Base-by-base conservation (phyloP, 2,888 invertebrate species). In the Eupelmus urozonus region DNA sequence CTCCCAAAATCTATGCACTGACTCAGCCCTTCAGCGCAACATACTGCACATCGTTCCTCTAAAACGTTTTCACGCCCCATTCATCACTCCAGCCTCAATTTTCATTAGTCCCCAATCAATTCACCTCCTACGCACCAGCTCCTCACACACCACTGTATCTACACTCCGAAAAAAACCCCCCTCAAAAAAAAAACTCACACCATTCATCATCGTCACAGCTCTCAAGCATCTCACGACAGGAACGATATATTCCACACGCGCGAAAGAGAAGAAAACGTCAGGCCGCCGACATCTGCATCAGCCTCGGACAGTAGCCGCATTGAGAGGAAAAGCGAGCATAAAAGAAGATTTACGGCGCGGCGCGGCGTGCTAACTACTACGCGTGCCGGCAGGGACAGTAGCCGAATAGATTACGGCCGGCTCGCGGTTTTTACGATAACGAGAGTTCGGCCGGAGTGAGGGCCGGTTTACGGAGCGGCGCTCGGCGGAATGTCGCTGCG, bases 361-460 rank as follows among this genome's bases (percentile, higher is more conserved):
- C n/a, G n/a, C n/a, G n/a, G n/a, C n/a, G n/a, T 18, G 18, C 60
- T n/a, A 13, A 7, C 9, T 45, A 7, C 13, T 45, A 7, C 45
- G 45, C 45, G 45, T 45, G 16, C 20, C 27, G 34, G 5, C 34
- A 16, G 34, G 2, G 53, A 53, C 20, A 53, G 53, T 53, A 29
- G 18, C 71, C 66, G 59, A 73, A 73, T 65, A 29, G 65, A 73
- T 73, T 66, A 45, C 25, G 20, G 51, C 5, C 27, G 18, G 42
- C 55, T 25, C 40, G 42, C 23, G 45, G 49, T 66, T 66, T 74
- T 74, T 59, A 66, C 65, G 74, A 66, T 74, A 59, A 74, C 63
- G 74, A 62, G 63, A 66, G 74, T 74, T 65, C 49, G 65, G 51
- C 49, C 51, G 20, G 13, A 34, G 70, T 60, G 18, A 2, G 16